Percentiles rank a stretch among this genome's conserved stretches.
phyloP scores from a whole-genome alignment of 2,113 vertebrate genomes.

The Galbula dea region DNA sequence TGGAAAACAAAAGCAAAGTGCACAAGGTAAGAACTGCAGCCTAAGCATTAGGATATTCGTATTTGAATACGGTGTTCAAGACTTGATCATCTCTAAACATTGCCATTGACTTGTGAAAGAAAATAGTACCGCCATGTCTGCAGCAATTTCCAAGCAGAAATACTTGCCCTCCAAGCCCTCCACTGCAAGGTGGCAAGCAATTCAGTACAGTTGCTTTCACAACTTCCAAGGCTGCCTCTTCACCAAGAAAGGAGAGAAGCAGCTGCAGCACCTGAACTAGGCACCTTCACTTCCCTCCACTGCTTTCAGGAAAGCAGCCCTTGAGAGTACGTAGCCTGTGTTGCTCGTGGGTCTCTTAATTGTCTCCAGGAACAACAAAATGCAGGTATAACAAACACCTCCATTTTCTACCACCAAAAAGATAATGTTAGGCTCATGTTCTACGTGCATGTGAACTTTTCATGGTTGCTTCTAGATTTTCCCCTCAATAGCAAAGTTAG shows the following conservation, averaged over 20 bases:
- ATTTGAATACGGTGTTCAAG: neutral
- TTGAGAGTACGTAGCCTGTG: neutral
- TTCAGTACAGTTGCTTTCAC: neutral
- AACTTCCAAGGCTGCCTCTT: neutral
- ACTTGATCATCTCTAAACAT: neutral
- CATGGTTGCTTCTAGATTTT: neutral
- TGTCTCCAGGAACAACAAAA: neutral
- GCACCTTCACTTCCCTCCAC: neutral
- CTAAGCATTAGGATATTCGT: neutral
- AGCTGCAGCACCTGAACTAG: neutral
- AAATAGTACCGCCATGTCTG: rapidly evolving
- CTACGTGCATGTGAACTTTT: neutral
- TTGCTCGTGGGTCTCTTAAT: neutral
- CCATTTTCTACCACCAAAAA: neutral
- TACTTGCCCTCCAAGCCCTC: neutral
- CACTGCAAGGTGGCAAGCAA: neutral
- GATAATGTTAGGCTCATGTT: neutral
- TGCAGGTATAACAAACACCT: neutral
- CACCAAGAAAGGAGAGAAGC: neutral
- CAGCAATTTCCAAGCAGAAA: neutral
- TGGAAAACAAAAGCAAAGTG: conserved; percentile 26
- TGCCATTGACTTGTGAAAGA: neutral
- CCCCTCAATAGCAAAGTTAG: neutral
- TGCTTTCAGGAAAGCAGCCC: neutral
- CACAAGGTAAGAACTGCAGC: neutral